A percentile compares a stretch with the other conserved stretches of the same genome.
phyloP scores from a whole-genome alignment of 2,888 invertebrate species.

The Troides oblongomaculatus region DNA sequence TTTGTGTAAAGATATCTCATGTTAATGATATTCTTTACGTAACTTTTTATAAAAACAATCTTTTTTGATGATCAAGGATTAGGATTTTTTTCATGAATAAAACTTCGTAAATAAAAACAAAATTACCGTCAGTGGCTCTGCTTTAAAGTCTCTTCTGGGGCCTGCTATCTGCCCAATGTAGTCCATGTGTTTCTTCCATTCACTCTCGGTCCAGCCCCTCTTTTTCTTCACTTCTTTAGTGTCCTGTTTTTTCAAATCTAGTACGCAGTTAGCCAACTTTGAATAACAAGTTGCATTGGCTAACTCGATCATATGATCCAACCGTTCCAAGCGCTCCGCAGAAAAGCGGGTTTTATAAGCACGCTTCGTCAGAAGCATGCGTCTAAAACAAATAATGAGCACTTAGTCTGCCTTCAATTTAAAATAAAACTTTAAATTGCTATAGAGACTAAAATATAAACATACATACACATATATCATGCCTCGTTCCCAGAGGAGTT shows the following conservation, averaged over 20 bases:
- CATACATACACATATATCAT: no score
- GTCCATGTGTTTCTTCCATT: conserved; percentile 75
- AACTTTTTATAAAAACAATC: no score
- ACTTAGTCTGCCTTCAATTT: not conserved
- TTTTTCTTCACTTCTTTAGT: conserved; percentile 59
- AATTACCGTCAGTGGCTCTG: conserved; percentile 48
- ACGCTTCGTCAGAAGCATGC: conserved; percentile 53
- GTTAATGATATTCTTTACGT: no score
- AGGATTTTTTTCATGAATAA: not conserved
- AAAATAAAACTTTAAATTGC: not conserved
- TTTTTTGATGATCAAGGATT: no score
- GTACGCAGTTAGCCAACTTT: conserved; percentile 61
- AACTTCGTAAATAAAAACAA: not conserved
- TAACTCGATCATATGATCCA: conserved; percentile 64
- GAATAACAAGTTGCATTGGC: conserved; percentile 61
- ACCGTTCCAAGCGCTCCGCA: conserved; percentile 51
- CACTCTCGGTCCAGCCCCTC: conserved; percentile 60
- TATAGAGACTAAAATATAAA: not conserved
- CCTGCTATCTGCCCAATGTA: conserved; percentile 61
- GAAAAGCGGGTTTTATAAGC: conserved; percentile 57
- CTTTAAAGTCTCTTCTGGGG: conserved; percentile 50
- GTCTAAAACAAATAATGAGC: conserved; percentile 42
- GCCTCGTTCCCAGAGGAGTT: no score
- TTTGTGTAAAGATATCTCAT: no score
- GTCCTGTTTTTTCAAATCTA: conserved; percentile 61